Conservation (phyloP, 2,888 invertebrate genomes). For the Nemurella pictetii region DNA sequence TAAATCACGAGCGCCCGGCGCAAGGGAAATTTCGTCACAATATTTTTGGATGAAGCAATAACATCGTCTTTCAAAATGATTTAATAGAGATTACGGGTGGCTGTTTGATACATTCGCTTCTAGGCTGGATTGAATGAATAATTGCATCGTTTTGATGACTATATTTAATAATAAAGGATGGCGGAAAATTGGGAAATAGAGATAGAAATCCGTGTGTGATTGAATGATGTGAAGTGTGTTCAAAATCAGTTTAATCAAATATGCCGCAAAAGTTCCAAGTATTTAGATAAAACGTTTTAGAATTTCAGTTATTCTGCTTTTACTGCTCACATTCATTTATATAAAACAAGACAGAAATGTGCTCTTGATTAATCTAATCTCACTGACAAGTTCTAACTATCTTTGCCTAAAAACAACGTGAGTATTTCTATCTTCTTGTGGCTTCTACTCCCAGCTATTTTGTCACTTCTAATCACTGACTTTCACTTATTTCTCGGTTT, state of each 20-base stretch:
- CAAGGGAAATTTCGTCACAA: conserved; percentile 29
- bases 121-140: not conserved
- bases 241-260: no score
- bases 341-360: no score
- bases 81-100: conserved; percentile 11
- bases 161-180: not conserved
- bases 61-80: conserved; percentile 25
- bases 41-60: conserved; percentile 29
- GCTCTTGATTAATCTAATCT: no score
- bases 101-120: not conserved
- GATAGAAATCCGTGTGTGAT: not conserved
- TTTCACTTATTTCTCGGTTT: not conserved
- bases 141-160: not conserved
- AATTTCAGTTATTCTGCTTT: no score
- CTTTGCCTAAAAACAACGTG: no score
- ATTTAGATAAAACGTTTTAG: no score
- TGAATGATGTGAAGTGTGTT: no score
- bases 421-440: no score
- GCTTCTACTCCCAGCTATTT: no score
- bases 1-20: conserved; percentile 16
- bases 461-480: not conserved
- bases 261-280: no score
- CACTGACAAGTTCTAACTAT: no score
- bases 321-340: no score
- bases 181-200: not conserved